Base-by-base conservation (phyloP, 2,113 vertebrate species). In the Psittacus erithacus region DNA sequence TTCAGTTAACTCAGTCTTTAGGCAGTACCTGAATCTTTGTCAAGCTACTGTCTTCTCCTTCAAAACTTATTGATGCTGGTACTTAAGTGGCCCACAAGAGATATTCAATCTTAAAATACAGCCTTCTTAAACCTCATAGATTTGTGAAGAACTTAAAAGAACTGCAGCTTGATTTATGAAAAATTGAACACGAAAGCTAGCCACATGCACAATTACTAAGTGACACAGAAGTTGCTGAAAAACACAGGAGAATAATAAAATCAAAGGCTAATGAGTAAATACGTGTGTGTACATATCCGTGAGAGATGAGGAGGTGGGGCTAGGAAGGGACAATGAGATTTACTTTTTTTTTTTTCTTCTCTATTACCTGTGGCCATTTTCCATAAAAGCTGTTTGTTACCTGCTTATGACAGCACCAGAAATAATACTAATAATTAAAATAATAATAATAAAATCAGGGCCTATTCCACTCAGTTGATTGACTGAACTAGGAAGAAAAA, bases 311-410 rank as follows among this genome's bases (percentile, higher is more conserved):
- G 11, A 49, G 7, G 8, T n/a, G 8, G 9, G 19, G 2, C 13
- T 57, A 6, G 25, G 27, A 79, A 80, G 4, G 8, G 22, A 27
- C 47, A 5, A 1, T 11, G 38, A 46, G 43, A 60, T 6, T 2
- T 25, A 24, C 57, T 24, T 59, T 59, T 59, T 59, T 52, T 53
- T 75, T 83, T 80, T 78, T 60, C 60, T 46, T 7, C 18, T 16
- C 3, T 29, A 24, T 44, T 49, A 55, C 18, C 13, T 23, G 19
- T 46, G 52, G 41, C 33, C 65, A 29, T 82, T 90, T 93, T 78
- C 68, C 14, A 46, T 55, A 47, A 77, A 75, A 95, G 23, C 35
- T 86, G 2, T 91, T 91, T 95, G 41, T 93, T 92, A 88, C 52
- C 59, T 70, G 64, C 69, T 92, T 39, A 41, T 57, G 7, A 33